Conservation (phyloP, 92 coral and sea anemone genomes). For the Chrysogorgia sp. region DNA sequence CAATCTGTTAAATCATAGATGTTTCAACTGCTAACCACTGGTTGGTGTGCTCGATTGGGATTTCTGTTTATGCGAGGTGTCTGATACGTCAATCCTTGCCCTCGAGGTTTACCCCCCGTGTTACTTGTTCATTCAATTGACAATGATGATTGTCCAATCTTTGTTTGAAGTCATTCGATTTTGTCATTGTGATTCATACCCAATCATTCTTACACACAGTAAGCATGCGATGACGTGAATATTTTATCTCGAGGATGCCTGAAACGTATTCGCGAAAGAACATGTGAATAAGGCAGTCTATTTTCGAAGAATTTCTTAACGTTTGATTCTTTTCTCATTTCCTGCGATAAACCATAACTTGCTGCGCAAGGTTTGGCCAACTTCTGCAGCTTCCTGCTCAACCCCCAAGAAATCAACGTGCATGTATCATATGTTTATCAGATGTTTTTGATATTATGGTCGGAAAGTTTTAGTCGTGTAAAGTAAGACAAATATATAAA, state of each 20-base stretch:
- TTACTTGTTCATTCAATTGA: conserved; percentile 18
- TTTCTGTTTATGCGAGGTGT: conserved; percentile 16
- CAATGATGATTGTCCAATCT: conserved; percentile 37
- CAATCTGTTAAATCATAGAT: conserved; percentile 19
- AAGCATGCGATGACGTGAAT: conserved; percentile 12
- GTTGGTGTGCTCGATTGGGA: conserved; percentile 18
- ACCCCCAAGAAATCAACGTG: background rate
- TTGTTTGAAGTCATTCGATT: conserved; percentile 13
- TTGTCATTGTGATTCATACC: conserved; percentile 1
- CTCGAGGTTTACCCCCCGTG: conserved; percentile 46
- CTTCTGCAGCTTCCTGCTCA: conserved; percentile 7
- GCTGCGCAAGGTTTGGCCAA: conserved; percentile 2
- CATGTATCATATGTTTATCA: conserved; percentile 6
- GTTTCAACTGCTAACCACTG: conserved; percentile 17
- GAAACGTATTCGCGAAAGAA: conserved; percentile 2
- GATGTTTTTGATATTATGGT: conserved; percentile 2
- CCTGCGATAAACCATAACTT: conserved; percentile 21
- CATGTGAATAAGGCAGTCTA: background rate
- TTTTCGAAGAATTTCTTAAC: conserved; percentile 2
- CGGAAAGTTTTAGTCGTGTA: background rate
- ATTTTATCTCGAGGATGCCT: background rate
- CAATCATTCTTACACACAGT: too few species aligned
- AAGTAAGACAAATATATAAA: background rate
- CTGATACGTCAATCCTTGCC: conserved; percentile 41
- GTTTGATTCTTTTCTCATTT: background rate